Evolutionary conservation across 2,797 vertebrate species (phyloP), one percentile per base, ranked within the genome.

Genomic region (Acanthopagrus latus): DNA sequence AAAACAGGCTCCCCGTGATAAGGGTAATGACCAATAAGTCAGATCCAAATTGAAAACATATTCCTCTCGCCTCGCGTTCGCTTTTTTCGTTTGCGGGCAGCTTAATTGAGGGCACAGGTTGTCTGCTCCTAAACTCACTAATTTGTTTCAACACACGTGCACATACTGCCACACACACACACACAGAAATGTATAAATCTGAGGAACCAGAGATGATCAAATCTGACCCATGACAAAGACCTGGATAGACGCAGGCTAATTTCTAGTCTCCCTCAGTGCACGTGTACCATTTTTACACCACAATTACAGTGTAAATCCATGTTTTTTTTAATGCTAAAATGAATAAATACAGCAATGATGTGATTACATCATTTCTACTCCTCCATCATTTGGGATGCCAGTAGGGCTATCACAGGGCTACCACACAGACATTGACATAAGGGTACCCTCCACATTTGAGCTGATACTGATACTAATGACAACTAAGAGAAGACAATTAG

Each of bases 31-130:
- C 13, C 47, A 85, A 13, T 33, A 74, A 75, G 76, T 79, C 63
- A 51, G 71, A 66, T 27, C 48, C 43, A 85, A 79, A 81, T 66
- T 71, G 71, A 85, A 82, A 82, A 74, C 62, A 57, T 68, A 64
- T 79, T 77, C 11, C 57, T 72, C 57, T 80, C 29, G 71, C 65
- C 67, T 51, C 2, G 2, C 54, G 29, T 48, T 78, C 17, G 6
- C 50, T 29, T n/a, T 55, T 79, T 1, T n/a, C n/a, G 0, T 68
- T 83, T 76, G 38, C 67, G 66, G 44, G 69, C 58, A 38, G 64
- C 50, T 79, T 84, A 86, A 90, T 85, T 80, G 67, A 78, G 75
- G 65, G 27, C 64, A 44, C 2, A 41, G 65, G 79, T 65, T 41
- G 18, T 73, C 43, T 51, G 18, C 14, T 64, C 10, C 47, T 50